These are phyloP conservation scores for Chrysemys picta DNA, from an alignment of 2,113 vertebrate genomes.

Conservation along the genomic window DNA sequence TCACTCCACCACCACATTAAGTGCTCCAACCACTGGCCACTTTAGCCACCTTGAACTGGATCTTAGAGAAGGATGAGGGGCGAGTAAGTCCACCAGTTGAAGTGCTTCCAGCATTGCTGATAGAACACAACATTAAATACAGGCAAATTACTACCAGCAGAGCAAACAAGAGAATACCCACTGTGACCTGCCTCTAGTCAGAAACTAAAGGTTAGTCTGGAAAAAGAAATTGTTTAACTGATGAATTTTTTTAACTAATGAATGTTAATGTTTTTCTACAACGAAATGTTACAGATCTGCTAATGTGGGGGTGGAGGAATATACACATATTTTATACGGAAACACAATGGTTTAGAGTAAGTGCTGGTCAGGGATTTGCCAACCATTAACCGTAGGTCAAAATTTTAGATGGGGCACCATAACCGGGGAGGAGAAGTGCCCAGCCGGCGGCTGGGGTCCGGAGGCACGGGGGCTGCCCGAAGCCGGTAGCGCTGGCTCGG, in stretches of 20 bases:
- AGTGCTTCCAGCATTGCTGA: background rate
- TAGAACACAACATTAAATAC: background rate
- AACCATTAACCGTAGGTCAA: background rate
- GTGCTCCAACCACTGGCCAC: background rate
- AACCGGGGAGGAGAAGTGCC: background rate
- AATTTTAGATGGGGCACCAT: background rate
- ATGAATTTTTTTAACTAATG: background rate
- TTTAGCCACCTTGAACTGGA: background rate
- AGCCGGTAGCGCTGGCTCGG: too few species aligned
- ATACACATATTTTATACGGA: background rate
- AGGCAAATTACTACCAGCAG: too few species aligned
- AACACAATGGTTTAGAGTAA: background rate
- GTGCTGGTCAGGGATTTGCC: background rate
- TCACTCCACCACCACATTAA: background rate
- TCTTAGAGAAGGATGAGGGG: background rate
- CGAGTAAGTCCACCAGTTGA: background rate
- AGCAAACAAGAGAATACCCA: background rate
- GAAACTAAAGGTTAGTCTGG: background rate
- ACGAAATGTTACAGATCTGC: background rate
- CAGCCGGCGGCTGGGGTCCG: too few species aligned
- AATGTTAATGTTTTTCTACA: background rate
- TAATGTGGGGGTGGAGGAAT: background rate
- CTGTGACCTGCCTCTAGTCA: background rate
- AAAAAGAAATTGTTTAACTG: background rate
- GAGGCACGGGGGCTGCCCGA: too few species aligned